A percentile compares a stretch with the other conserved stretches of the same genome.
These are phyloP conservation scores for Drosophila rufa DNA, from an alignment of 1,140 invertebrate species.

Conservation along the genomic window DNA sequence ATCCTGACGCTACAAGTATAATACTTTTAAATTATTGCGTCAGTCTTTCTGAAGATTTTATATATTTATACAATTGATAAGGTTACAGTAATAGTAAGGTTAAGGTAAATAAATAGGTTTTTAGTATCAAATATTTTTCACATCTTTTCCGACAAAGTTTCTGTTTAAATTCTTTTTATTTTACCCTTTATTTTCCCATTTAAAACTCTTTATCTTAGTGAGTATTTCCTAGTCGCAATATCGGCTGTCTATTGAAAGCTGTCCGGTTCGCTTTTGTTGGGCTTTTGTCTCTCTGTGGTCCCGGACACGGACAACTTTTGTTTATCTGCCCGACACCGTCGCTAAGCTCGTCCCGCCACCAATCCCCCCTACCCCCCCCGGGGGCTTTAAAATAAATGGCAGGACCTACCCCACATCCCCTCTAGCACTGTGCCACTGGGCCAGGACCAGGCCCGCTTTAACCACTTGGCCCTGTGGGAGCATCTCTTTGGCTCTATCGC, in stretches of 20 bases:
- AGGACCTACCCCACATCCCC: background rate
- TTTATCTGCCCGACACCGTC: constrained; percentile 35
- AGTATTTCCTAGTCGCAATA: constrained; percentile 3
- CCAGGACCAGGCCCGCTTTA: constrained; percentile 10
- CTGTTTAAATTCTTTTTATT: no score
- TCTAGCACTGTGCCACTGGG: constrained; percentile 1
- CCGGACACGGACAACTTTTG: constrained; percentile 32
- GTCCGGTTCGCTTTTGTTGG: constrained; percentile 17
- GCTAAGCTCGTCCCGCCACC: constrained; percentile 1
- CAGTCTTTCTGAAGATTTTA: no score
- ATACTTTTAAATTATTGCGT: no score
- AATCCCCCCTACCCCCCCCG: background rate
- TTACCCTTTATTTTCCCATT: background rate
- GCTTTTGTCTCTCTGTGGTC: constrained; percentile 18
- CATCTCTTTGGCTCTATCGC: constrained; percentile 4
- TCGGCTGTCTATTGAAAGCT: background rate
- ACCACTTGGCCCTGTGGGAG: constrained; percentile 24
- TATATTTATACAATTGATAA: no score
- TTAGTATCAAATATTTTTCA: no score
- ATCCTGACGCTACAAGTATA: no score
- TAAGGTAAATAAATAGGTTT: no score
- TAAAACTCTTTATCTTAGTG: background rate
- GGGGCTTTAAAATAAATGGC: constrained; percentile 29
- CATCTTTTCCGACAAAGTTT: no score
- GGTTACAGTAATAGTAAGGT: no score